These are phyloP conservation scores for Nasua narica DNA, from an alignment of 2,797 vertebrate genomes.

Conservation along the genomic window DNA sequence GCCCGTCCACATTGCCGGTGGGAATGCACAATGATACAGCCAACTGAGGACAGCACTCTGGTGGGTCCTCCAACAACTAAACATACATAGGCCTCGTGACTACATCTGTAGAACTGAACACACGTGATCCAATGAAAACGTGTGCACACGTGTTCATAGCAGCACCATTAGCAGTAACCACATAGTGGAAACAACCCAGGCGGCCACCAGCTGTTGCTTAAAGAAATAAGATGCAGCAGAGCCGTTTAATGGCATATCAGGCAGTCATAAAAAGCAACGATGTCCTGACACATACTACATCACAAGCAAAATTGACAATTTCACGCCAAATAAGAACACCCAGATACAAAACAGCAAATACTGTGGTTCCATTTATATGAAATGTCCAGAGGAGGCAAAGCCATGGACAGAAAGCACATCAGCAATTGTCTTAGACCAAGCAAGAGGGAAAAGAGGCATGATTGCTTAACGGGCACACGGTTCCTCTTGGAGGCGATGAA, in stretches of 20 bases:
- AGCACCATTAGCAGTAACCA: not conserved
- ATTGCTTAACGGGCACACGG: not conserved
- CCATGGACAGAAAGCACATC: not conserved
- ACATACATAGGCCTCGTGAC: not conserved
- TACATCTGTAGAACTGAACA: not conserved
- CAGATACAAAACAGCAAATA: not conserved
- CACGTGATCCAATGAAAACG: not conserved
- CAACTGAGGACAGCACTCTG: not conserved
- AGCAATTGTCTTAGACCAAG: no score
- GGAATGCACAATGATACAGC: not conserved
- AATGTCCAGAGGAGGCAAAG: not conserved
- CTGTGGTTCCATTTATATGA: not conserved
- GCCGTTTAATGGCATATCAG: not conserved
- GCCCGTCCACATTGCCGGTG: not conserved
- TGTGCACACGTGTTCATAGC: not conserved
- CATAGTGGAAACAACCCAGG: not conserved
- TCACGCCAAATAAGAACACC: not conserved
- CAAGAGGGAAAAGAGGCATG: not conserved
- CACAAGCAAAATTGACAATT: not conserved
- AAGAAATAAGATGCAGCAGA: not conserved
- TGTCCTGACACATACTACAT: not conserved
- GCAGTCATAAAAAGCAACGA: not conserved
- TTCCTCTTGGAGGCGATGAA: not conserved
- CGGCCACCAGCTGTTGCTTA: not conserved
- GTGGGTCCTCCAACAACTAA: not conserved